These are phyloP conservation scores for Halictus quadricinctus DNA, from an alignment of 2,888 invertebrate species.

Conservation along the genomic window DNA sequence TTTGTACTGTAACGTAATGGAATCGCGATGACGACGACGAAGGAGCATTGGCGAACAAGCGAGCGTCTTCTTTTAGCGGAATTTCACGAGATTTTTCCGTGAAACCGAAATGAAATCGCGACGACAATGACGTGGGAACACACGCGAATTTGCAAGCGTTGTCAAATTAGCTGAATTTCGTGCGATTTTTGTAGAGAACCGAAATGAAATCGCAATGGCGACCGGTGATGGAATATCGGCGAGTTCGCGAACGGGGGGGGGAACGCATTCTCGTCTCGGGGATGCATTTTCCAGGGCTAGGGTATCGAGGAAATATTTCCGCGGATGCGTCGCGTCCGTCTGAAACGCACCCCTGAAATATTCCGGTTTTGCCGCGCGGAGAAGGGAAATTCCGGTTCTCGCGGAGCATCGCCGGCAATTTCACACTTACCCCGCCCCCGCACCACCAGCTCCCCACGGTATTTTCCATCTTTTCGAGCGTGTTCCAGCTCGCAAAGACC, in stretches of 20 bases:
- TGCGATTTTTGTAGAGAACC: too few species aligned
- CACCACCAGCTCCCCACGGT: constrained; percentile 55
- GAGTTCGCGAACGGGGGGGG: too few species aligned
- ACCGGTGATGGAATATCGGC: not conserved
- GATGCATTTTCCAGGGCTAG: not conserved
- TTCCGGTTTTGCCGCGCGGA: constrained; percentile 40
- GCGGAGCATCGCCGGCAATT: constrained; percentile 70
- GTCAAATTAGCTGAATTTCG: too few species aligned
- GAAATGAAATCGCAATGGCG: not conserved
- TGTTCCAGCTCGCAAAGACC: constrained; percentile 66
- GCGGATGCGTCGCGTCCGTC: not conserved
- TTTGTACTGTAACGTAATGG: not conserved
- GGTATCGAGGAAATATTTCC: constrained; percentile 12
- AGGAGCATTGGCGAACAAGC: too few species aligned
- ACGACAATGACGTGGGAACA: too few species aligned
- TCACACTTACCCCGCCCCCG: constrained; percentile 70
- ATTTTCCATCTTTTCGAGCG: constrained; percentile 71
- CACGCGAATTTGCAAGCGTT: too few species aligned
- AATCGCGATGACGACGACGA: not conserved
- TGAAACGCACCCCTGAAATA: constrained; percentile 39
- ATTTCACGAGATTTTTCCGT: not conserved
- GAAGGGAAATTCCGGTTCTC: constrained; percentile 46
- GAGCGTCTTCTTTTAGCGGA: not conserved
- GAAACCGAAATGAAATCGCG: too few species aligned
- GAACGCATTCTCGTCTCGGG: not conserved